phyloP scores from a whole-genome alignment of 2,113 vertebrate species.

The Balaeniceps rex region DNA sequence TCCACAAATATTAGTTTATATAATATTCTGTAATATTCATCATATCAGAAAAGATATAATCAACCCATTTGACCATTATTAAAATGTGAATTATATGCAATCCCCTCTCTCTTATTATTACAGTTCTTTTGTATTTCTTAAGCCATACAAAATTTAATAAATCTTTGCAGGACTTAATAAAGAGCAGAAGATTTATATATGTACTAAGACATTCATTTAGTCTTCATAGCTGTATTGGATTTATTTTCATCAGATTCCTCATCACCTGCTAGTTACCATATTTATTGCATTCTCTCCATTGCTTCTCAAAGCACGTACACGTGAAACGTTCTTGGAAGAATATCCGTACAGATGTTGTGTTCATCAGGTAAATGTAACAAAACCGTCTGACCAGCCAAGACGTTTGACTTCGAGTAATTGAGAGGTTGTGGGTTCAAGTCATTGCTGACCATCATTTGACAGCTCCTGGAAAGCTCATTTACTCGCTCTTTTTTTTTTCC shows the following conservation, averaged over 20 bases:
- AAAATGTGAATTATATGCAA: slow-evolving; percentile 63
- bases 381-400: neutral
- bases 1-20: slow-evolving; percentile 28
- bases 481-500: neutral
- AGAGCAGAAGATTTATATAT: slow-evolving; percentile 69
- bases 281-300: slow-evolving; percentile 41
- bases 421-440: neutral
- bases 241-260: slow-evolving; percentile 57
- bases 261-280: slow-evolving; percentile 49
- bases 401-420: neutral
- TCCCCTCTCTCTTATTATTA: slow-evolving; percentile 55
- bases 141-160: slow-evolving; percentile 70
- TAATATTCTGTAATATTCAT: slow-evolving; percentile 27
- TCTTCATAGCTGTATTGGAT: slow-evolving; percentile 48
- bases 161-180: slow-evolving; percentile 69
- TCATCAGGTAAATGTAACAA: neutral
- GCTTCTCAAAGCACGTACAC: slow-evolving; percentile 24
- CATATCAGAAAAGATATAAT: slow-evolving; percentile 48
- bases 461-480: neutral
- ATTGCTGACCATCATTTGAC: neutral
- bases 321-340: slow-evolving; percentile 2
- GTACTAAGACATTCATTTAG: slow-evolving; percentile 65
- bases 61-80: slow-evolving; percentile 60
- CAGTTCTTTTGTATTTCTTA: slow-evolving; percentile 60
- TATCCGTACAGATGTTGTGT: neutral